A percentile compares a stretch with the other conserved stretches of the same genome.
These are phyloP conservation scores for Zaprionus taronus DNA, from an alignment of 1,140 invertebrate genomes.

Conservation along the genomic window DNA sequence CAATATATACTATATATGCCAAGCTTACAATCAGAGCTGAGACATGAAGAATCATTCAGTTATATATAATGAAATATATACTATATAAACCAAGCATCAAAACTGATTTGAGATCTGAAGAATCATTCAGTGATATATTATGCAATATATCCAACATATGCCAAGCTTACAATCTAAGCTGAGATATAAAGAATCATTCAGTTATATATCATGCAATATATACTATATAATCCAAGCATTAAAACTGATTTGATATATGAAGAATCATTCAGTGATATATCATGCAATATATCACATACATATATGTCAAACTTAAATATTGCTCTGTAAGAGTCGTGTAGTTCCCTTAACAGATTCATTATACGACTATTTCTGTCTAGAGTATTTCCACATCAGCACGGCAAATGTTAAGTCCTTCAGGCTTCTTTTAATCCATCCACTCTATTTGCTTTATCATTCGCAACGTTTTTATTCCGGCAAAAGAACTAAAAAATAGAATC, in stretches of 20 bases:
- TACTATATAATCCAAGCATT: neutral
- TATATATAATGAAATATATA: neutral
- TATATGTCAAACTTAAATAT: no score
- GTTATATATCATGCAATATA: neutral
- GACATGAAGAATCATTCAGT: neutral
- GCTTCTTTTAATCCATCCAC: neutral
- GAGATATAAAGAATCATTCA: neutral
- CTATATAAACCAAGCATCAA: neutral
- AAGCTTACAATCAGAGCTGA: neutral
- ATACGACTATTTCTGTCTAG: neutral
- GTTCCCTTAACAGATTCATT: no score
- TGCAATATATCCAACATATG: neutral
- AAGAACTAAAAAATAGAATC: slow-evolving; percentile 15
- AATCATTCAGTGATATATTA: no score
- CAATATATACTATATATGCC: neutral
- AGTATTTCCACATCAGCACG: neutral
- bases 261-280: no score
- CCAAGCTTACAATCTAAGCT: no score
- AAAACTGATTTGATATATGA: neutral
- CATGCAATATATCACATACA: neutral
- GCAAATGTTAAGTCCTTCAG: neutral
- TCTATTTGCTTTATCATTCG: neutral
- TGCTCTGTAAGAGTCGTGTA: no score
- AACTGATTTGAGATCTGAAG: neutral
- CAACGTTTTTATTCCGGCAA: neutral